Conservation (phyloP, 2,888 invertebrate species). For the Tiliacea aurago region DNA sequence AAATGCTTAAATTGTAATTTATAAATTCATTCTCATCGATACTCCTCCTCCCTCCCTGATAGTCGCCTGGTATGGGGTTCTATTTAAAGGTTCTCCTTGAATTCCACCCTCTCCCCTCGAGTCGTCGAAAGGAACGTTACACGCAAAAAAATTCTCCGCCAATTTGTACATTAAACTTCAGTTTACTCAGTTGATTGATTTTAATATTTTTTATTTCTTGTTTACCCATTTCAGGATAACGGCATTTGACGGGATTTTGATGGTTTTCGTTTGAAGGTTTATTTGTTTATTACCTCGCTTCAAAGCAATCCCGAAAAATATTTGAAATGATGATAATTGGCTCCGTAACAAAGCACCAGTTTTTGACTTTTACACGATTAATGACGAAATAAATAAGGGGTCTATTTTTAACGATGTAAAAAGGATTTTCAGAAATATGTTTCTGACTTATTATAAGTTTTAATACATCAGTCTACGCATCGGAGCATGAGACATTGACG, state of each 20-base stretch:
- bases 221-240: conserved; percentile 16
- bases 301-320: not conserved
- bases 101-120: conserved; percentile 42
- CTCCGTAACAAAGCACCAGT: conserved; percentile 4
- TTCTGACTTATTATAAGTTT: conserved; percentile 2
- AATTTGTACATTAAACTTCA: conserved; percentile 41
- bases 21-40: conserved; percentile 60
- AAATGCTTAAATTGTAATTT: conserved; percentile 29
- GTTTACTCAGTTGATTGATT: conserved; percentile 53
- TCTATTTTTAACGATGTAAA: not conserved
- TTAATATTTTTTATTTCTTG: conserved; percentile 34
- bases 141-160: conserved; percentile 38
- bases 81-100: conserved; percentile 73
- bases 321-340: conserved; percentile 17
- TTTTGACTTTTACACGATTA: not conserved
- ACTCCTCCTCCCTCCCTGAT: conserved; percentile 60
- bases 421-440: not conserved
- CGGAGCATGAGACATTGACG: not conserved
- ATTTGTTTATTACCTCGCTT: conserved; percentile 26
- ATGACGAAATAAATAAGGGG: not conserved
- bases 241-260: not conserved
- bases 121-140: conserved; percentile 30
- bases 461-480: not conserved
- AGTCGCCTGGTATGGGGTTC: conserved; percentile 74
- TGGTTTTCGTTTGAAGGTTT: conserved; percentile 26